Conservation (phyloP, 1,140 invertebrate genomes). For the Penaeus japonicus region DNA sequence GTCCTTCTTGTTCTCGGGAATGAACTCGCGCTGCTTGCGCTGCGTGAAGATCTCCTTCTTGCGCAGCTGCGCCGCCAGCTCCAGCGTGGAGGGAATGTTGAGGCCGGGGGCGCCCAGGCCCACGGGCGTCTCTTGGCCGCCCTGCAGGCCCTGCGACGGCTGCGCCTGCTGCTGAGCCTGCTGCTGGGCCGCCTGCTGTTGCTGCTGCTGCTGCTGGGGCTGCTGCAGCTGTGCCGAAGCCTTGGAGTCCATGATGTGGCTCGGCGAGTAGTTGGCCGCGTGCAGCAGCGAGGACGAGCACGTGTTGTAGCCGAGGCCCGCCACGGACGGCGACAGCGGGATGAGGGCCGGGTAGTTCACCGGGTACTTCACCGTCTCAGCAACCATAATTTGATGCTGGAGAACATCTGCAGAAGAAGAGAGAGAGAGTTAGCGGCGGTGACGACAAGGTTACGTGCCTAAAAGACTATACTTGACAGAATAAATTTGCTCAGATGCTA, state of each 20-base stretch:
- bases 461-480: neutral
- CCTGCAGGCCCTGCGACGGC: constrained; percentile 9
- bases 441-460: neutral
- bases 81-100: constrained; percentile 49
- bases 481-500: neutral
- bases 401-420: constrained; percentile 70
- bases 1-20: constrained; percentile 96
- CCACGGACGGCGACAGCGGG: constrained; percentile 69
- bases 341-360: constrained; percentile 59
- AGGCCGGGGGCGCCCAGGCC: constrained; percentile 51
- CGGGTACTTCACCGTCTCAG: constrained; percentile 73
- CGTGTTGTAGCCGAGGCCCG: constrained; percentile 75
- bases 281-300: constrained; percentile 69
- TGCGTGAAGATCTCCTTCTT: constrained; percentile 82
- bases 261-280: constrained; percentile 62
- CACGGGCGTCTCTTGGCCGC: constrained; percentile 35
- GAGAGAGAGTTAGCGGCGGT: constrained; percentile 12
- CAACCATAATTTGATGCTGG: constrained; percentile 83
- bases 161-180: constrained; percentile 19
- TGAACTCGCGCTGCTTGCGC: constrained; percentile 94
- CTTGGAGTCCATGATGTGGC: constrained; percentile 31
- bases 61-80: constrained; percentile 56
- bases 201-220: constrained; percentile 32
- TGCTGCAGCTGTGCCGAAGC: neutral
- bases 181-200: neutral